phyloP scores from a whole-genome alignment of 2,113 vertebrate genomes.

The Solea solea region DNA sequence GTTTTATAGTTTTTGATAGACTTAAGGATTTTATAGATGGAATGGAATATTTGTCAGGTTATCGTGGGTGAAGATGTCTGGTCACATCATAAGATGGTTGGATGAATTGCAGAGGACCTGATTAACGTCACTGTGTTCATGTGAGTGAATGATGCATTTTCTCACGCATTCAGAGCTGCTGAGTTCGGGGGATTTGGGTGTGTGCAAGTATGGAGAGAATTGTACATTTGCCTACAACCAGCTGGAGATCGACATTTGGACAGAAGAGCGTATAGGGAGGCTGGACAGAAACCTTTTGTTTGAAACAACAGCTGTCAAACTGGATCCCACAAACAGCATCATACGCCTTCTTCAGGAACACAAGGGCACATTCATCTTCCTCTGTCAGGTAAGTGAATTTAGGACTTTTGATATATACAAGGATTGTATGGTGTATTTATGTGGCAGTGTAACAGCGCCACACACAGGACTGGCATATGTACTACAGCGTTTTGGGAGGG shows the following conservation, averaged over 20 bases:
- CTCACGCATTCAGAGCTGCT: constrained; percentile 83
- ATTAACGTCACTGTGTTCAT: not conserved
- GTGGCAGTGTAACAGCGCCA: no score
- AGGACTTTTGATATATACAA: no score
- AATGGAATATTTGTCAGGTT: no score
- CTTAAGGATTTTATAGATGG: no score
- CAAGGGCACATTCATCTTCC: constrained; percentile 91
- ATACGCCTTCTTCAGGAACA: constrained; percentile 87
- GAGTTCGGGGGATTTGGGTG: constrained; percentile 78
- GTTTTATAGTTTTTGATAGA: no score
- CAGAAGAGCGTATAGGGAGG: constrained; percentile 89
- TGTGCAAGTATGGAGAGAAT: constrained; percentile 92
- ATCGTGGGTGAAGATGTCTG: no score
- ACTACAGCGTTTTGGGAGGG: no score
- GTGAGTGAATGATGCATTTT: not conserved
- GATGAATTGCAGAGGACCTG: no score
- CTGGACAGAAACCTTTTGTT: constrained; percentile 91
- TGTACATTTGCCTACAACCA: constrained; percentile 97
- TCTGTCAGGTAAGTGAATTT: constrained; percentile 87
- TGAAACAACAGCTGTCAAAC: constrained; percentile 78
- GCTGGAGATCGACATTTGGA: constrained; percentile 98
- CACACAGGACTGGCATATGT: no score
- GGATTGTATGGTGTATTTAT: no score
- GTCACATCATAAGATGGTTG: no score
- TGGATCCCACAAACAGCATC: constrained; percentile 85